Evolutionary conservation across 1,140 invertebrate genomes (phyloP).

Genomic region (Saccostrea cuccullata): DNA sequence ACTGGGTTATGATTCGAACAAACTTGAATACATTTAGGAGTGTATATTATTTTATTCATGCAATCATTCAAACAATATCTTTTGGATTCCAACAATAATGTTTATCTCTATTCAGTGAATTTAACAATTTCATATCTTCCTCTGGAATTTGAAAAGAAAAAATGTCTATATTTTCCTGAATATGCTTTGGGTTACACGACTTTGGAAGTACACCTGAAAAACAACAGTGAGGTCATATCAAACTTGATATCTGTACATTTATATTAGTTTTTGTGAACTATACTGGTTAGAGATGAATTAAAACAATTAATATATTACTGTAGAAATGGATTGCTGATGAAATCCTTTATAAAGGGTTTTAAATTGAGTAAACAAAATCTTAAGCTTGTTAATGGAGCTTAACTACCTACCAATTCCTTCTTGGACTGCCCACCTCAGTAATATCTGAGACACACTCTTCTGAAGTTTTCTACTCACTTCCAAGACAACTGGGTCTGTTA

Average conservation of each 20-base stretch:
- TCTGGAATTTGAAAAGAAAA: conserved; percentile 82
- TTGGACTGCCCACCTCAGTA: conserved; percentile 78
- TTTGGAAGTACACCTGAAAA: conserved; percentile 86
- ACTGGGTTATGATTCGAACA: no score
- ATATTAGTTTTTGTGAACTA: no score
- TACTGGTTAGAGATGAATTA: no score
- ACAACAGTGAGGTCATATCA: not conserved
- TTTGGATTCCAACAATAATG: conserved; percentile 88
- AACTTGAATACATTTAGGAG: no score
- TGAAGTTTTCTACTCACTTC: conserved; percentile 65
- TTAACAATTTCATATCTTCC: conserved; percentile 82
- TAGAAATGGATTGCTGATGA: no score
- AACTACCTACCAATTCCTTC: conserved; percentile 71
- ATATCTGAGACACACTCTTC: conserved; percentile 74
- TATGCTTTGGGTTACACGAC: conserved; percentile 82
- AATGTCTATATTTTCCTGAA: conserved; percentile 84
- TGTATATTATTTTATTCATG: no score
- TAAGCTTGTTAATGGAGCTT: no score
- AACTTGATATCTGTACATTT: conserved; percentile 23
- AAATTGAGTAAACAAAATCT: no score
- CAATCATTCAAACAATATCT: not conserved
- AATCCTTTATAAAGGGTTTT: no score
- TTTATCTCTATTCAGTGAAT: conserved; percentile 79
- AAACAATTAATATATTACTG: no score
- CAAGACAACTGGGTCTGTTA: conserved; percentile 67